Evolutionary conservation across 2,797 vertebrate species (phyloP).

Genomic region (Chelidonichthys spinosus): DNA sequence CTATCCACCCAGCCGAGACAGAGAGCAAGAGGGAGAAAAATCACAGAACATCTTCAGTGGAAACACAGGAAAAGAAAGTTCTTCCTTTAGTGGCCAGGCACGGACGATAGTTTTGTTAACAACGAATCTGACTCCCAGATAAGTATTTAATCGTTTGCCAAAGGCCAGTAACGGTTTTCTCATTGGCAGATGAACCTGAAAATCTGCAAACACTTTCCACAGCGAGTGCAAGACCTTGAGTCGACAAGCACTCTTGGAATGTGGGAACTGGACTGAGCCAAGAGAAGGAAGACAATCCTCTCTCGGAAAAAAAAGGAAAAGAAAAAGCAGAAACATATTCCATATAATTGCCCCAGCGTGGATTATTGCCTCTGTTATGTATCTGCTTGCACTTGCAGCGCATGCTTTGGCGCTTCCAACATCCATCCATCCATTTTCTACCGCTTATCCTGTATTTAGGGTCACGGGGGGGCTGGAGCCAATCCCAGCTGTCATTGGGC

Average conservation of each 20-base stretch:
- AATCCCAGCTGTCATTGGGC: too few species aligned
- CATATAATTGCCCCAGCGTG: constrained; percentile 10
- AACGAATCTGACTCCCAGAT: constrained; percentile 43
- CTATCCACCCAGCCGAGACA: constrained; percentile 61
- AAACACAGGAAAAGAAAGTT: constrained; percentile 39
- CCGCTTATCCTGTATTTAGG: too few species aligned
- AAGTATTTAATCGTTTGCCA: constrained; percentile 60
- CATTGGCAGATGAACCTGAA: constrained; percentile 57
- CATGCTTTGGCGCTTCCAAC: too few species aligned
- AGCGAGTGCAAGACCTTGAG: constrained; percentile 53
- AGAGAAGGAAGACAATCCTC: constrained; percentile 43
- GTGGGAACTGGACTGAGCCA: constrained; percentile 56
- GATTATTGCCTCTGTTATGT: constrained; percentile 48
- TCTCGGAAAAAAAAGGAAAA: background rate
- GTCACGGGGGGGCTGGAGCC: too few species aligned
- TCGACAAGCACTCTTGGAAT: constrained; percentile 73
- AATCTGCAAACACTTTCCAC: constrained; percentile 59
- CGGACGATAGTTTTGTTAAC: constrained; percentile 35
- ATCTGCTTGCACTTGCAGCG: constrained; percentile 39
- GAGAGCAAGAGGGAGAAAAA: constrained; percentile 45
- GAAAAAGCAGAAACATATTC: constrained; percentile 29
- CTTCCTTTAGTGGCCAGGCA: constrained; percentile 24
- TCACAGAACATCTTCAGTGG: constrained; percentile 24
- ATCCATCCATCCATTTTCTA: too few species aligned
- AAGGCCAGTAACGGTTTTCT: constrained; percentile 45